phyloP scores from a whole-genome alignment of 2,888 invertebrate genomes.

The Brachyptera risi region DNA sequence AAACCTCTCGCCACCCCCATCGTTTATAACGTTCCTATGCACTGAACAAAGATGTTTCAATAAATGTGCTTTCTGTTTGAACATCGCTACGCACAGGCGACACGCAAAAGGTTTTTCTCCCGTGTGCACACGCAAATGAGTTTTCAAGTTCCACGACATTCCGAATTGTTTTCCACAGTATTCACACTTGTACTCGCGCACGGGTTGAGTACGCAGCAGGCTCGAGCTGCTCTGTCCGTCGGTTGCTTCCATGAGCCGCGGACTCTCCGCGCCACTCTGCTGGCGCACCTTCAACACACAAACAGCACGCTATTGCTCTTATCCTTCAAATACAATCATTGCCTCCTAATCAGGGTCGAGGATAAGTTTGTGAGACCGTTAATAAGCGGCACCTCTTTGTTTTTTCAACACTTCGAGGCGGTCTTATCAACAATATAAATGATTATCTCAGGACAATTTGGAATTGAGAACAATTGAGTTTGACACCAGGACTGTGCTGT shows the following conservation, averaged over 20 bases:
- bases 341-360: too few relatives aligned
- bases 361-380: too few relatives aligned
- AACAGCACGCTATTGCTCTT: too few relatives aligned
- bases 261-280: neutral
- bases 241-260: slow-evolving; percentile 43
- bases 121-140: slow-evolving; percentile 81
- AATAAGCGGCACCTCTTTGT: too few relatives aligned
- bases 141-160: slow-evolving; percentile 90
- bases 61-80: slow-evolving; percentile 85
- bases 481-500: too few relatives aligned
- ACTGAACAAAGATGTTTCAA: slow-evolving; percentile 85
- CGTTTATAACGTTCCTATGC: slow-evolving; percentile 82
- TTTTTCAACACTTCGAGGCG: too few relatives aligned
- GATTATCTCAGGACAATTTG: too few relatives aligned
- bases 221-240: slow-evolving; percentile 46
- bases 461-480: too few relatives aligned
- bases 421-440: too few relatives aligned
- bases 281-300: neutral
- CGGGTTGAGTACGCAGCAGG: slow-evolving; percentile 52
- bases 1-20: slow-evolving; percentile 72
- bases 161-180: slow-evolving; percentile 89
- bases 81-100: slow-evolving; percentile 85
- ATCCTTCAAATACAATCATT: too few relatives aligned
- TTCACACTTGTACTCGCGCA: slow-evolving; percentile 81
- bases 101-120: slow-evolving; percentile 88